phyloP scores from a whole-genome alignment of 2,888 invertebrate species.

The Sussaba pulchella region DNA sequence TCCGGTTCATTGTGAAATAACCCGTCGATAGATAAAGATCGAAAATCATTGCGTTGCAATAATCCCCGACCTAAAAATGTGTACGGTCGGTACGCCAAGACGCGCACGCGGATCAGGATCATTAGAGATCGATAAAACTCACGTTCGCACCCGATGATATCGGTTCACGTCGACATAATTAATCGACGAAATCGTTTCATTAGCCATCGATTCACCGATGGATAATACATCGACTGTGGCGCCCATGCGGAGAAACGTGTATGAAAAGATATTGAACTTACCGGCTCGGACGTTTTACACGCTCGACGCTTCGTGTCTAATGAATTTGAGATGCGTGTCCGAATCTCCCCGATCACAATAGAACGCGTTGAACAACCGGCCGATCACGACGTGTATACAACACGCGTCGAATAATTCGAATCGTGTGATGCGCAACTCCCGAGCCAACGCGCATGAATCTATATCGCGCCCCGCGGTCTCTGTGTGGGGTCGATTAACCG shows the following conservation, averaged over 20 bases:
- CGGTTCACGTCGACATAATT: slow-evolving; percentile 49
- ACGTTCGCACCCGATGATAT: slow-evolving; percentile 41
- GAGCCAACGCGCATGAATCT: slow-evolving; percentile 64
- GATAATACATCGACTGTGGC: slow-evolving; percentile 62
- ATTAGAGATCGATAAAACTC: slow-evolving; percentile 29
- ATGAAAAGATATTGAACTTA: slow-evolving; percentile 52
- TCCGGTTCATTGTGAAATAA: slow-evolving; percentile 1
- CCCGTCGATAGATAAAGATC: not conserved
- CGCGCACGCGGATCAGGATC: slow-evolving; percentile 28
- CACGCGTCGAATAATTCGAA: slow-evolving; percentile 36
- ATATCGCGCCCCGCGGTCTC: slow-evolving; percentile 64
- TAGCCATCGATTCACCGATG: slow-evolving; percentile 59
- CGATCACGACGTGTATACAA: not conserved
- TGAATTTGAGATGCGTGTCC: slow-evolving; percentile 72
- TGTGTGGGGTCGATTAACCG: slow-evolving; percentile 68
- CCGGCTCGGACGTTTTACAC: slow-evolving; percentile 41
- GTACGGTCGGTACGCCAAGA: not conserved
- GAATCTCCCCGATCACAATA: slow-evolving; percentile 68
- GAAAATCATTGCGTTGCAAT: not conserved
- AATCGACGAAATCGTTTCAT: slow-evolving; percentile 66
- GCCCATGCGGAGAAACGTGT: slow-evolving; percentile 23
- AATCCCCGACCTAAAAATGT: slow-evolving; percentile 9
- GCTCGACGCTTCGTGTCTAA: slow-evolving; percentile 62
- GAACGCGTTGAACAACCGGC: slow-evolving; percentile 20
- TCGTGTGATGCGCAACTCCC: slow-evolving; percentile 56